These are phyloP conservation scores for Pseudomyrmex pallidus DNA, from an alignment of 1,140 invertebrate genomes.

Conservation along the genomic window DNA sequence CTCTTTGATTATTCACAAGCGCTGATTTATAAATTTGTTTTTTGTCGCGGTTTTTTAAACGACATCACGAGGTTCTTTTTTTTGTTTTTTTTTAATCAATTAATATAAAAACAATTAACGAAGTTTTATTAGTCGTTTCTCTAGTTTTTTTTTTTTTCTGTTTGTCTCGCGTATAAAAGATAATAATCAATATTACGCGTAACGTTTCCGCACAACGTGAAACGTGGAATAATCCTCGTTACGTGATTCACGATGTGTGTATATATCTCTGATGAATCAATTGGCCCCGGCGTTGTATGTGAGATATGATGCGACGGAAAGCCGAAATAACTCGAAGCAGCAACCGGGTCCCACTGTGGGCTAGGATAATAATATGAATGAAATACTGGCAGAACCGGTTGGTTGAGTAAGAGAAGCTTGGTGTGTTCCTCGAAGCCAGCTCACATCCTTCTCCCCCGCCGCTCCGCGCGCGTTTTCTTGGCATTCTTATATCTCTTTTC, in stretches of 20 bases:
- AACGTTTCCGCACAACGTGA: not conserved
- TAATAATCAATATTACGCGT: not conserved
- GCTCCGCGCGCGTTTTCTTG: not conserved
- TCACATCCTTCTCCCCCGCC: constrained; percentile 29
- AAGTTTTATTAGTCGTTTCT: no score
- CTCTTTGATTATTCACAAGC: no score
- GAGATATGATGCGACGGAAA: constrained; percentile 14
- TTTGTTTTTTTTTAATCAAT: no score
- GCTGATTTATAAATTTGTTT: no score
- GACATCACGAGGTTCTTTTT: no score
- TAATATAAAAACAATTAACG: no score
- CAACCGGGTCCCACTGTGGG: constrained; percentile 6
- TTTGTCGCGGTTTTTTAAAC: no score
- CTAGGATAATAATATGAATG: constrained; percentile 74
- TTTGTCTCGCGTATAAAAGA: no score
- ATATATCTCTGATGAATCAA: not conserved
- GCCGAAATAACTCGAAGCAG: constrained; percentile 58
- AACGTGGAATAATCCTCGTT: not conserved
- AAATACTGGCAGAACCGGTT: constrained; percentile 60
- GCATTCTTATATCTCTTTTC: constrained; percentile 28
- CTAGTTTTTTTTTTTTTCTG: no score
- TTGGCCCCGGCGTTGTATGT: not conserved
- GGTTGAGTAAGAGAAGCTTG: constrained; percentile 43
- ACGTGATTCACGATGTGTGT: not conserved
- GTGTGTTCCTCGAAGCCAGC: constrained; percentile 37